Evolutionary conservation across 2,888 invertebrate genomes (phyloP).

Genomic region (Stenodema calcarata): DNA sequence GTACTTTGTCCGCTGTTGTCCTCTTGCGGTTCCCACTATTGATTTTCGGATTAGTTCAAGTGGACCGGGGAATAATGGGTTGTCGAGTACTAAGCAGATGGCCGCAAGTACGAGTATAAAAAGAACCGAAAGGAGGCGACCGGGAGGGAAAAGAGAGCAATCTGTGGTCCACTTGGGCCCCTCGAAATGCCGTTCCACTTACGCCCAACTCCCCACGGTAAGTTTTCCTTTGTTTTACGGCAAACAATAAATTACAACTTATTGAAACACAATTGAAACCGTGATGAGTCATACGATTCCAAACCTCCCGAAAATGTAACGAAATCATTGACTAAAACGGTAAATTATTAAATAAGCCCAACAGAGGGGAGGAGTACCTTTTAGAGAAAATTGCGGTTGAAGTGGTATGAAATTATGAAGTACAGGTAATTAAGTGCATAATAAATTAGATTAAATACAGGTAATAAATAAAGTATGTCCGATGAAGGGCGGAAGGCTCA

Average conservation of each 20-base stretch:
- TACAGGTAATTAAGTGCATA: too few species aligned
- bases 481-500: too few species aligned
- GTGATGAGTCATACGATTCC: too few species aligned
- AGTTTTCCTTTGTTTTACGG: neutral
- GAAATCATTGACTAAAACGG: too few species aligned
- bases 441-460: too few species aligned
- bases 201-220: neutral
- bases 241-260: neutral
- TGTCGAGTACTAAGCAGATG: conserved; percentile 29
- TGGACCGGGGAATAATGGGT: conserved; percentile 28
- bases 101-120: conserved; percentile 16
- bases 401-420: too few species aligned
- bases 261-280: neutral
- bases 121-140: neutral
- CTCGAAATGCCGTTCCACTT: neutral
- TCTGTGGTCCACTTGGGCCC: conserved; percentile 24
- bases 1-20: neutral
- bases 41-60: conserved; percentile 25
- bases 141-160: neutral
- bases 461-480: too few species aligned
- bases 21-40: conserved; percentile 12
- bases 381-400: too few species aligned
- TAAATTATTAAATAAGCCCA: too few species aligned
- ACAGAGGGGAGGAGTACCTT: too few species aligned
- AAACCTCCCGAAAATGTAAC: too few species aligned